Conservation (phyloP, 2,113 vertebrate genomes). For the Australoheros scitulus region DNA sequence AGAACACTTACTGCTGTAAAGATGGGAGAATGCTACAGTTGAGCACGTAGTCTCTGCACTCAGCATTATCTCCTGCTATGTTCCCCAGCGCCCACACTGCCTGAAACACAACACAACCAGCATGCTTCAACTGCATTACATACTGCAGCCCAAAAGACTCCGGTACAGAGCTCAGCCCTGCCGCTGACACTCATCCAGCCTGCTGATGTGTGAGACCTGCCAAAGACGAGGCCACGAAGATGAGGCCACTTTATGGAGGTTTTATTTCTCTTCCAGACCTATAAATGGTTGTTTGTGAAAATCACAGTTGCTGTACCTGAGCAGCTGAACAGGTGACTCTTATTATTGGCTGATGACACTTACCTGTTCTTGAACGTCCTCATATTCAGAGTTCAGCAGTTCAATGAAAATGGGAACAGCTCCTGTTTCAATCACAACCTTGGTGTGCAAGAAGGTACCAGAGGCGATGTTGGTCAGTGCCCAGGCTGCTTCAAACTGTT, state of each 20-base stretch:
- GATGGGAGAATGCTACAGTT: slow-evolving; percentile 93
- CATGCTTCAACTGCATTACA: not conserved
- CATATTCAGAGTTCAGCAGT: slow-evolving; percentile 93
- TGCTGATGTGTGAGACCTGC: no score
- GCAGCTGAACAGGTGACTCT: not conserved
- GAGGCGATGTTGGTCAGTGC: slow-evolving; percentile 98
- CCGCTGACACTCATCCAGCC: not conserved
- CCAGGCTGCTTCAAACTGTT: slow-evolving; percentile 98
- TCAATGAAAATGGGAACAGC: slow-evolving; percentile 98
- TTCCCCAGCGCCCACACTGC: slow-evolving; percentile 98
- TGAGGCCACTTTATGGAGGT: not conserved
- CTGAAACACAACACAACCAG: slow-evolving; percentile 67
- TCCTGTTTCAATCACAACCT: slow-evolving; percentile 96
- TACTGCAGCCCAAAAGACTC: not conserved
- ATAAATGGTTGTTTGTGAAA: no score
- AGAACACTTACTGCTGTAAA: slow-evolving; percentile 31
- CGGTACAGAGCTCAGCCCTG: no score
- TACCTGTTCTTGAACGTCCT: slow-evolving; percentile 99
- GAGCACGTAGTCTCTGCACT: slow-evolving; percentile 96
- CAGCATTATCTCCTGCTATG: slow-evolving; percentile 97
- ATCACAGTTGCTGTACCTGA: not conserved
- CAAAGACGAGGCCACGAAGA: no score
- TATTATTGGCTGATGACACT: not conserved
- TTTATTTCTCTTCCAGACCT: not conserved
- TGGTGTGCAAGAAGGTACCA: slow-evolving; percentile 95